Percentiles rank a stretch among this genome's conserved stretches.
These are phyloP conservation scores for Cephus runcator DNA, from an alignment of 2,888 invertebrate genomes.

Conservation along the genomic window DNA sequence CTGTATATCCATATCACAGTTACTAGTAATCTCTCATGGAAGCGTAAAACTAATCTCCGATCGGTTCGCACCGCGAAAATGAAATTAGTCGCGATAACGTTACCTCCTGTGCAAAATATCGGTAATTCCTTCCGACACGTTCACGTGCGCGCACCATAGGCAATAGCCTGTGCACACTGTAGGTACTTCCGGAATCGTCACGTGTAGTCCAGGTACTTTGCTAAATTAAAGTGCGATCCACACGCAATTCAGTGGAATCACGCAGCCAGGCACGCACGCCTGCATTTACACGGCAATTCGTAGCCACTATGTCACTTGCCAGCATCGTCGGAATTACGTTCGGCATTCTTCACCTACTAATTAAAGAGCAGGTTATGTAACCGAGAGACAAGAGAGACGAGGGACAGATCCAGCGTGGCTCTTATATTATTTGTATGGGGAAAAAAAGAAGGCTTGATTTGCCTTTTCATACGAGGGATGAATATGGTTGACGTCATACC, in stretches of 20 bases:
- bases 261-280: conserved; percentile 18
- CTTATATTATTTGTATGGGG: neutral
- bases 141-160: neutral
- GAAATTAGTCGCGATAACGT: neutral
- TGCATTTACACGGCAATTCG: neutral
- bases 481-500: neutral
- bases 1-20: neutral
- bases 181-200: neutral
- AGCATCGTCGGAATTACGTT: conserved; percentile 29
- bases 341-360: conserved; percentile 33
- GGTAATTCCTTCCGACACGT: neutral
- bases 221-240: conserved; percentile 52
- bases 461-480: neutral
- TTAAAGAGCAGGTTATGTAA: conserved; percentile 16
- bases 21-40: neutral
- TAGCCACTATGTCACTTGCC: conserved; percentile 12
- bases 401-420: neutral
- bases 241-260: conserved; percentile 43
- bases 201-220: conserved; percentile 9
- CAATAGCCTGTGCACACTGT: neutral
- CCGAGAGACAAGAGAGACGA: neutral
- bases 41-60: conserved; percentile 46
- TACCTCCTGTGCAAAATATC: neutral
- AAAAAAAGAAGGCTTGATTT: neutral
- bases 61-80: conserved; percentile 38